These are phyloP conservation scores for Drosophila punjabiensis DNA, from an alignment of 1,140 invertebrate genomes.

Conservation along the genomic window DNA sequence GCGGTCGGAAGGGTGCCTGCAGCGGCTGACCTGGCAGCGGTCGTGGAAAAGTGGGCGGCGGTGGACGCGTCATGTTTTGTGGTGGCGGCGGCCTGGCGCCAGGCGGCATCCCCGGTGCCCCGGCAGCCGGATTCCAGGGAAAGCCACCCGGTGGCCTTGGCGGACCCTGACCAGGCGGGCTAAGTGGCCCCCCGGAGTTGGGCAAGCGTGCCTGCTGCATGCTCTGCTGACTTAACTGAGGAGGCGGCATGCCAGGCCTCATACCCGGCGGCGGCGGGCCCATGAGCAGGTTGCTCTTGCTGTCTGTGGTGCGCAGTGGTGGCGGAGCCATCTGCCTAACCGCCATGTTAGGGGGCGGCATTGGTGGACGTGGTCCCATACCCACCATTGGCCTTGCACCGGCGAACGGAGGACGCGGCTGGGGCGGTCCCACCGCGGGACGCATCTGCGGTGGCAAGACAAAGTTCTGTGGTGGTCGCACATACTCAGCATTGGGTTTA, in stretches of 20 bases:
- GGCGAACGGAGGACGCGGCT: constrained; percentile 73
- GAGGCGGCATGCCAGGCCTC: constrained; percentile 73
- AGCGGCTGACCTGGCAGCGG: constrained; percentile 68
- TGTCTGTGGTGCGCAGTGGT: constrained; percentile 77
- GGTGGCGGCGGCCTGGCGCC: constrained; percentile 64
- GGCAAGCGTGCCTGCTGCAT: constrained; percentile 65
- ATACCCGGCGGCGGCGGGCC: constrained; percentile 58
- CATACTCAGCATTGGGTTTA: constrained; percentile 53
- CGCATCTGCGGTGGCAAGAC: constrained; percentile 76
- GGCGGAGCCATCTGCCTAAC: constrained; percentile 58
- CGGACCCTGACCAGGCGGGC: constrained; percentile 73
- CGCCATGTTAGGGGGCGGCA: constrained; percentile 74
- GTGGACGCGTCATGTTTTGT: constrained; percentile 69
- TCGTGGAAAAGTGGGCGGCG: constrained; percentile 66
- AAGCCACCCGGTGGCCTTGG: constrained; percentile 73
- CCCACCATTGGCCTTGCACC: constrained; percentile 73
- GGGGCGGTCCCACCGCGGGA: constrained; percentile 62
- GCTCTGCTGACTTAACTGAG: constrained; percentile 49
- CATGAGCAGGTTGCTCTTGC: constrained; percentile 78
- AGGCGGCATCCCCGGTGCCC: constrained; percentile 64
- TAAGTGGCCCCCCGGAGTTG: constrained; percentile 64
- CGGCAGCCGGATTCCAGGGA: constrained; percentile 64
- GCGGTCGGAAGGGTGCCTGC: constrained; percentile 64
- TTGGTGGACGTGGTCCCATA: constrained; percentile 68
- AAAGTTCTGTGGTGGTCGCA: constrained; percentile 59